Conservation (phyloP, 1,140 invertebrate species). For the Leguminivora glycinivorella region DNA sequence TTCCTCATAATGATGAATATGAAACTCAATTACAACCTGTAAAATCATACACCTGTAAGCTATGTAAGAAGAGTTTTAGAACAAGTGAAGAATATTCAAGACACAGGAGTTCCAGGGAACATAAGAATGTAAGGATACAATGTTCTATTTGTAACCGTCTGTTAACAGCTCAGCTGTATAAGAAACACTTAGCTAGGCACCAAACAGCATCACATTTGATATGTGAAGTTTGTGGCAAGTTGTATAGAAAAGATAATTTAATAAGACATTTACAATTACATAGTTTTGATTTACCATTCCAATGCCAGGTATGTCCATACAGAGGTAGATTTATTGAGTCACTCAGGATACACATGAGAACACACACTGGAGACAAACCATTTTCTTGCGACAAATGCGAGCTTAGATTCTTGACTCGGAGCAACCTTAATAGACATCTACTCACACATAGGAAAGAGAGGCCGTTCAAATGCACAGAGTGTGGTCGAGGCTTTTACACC, state of each 20-base stretch:
- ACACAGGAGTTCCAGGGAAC: constrained; percentile 40
- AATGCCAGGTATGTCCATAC: constrained; percentile 51
- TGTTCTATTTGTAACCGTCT: constrained; percentile 45
- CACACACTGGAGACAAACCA: constrained; percentile 69
- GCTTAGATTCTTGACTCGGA: constrained; percentile 65
- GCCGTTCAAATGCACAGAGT: constrained; percentile 48
- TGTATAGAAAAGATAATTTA: constrained; percentile 48
- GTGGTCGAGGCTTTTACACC: constrained; percentile 46
- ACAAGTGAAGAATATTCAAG: constrained; percentile 31
- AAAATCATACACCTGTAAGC: constrained; percentile 37
- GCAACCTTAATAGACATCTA: constrained; percentile 70
- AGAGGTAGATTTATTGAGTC: constrained; percentile 49
- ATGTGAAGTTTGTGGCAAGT: constrained; percentile 54
- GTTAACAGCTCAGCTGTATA: constrained; percentile 41
- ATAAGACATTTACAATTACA: constrained; percentile 46
- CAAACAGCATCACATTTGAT: constrained; percentile 43
- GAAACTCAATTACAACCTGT: constrained; percentile 5
- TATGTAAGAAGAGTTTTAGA: constrained; percentile 36
- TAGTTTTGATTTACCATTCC: constrained; percentile 45
- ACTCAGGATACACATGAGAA: constrained; percentile 68
- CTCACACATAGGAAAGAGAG: constrained; percentile 51
- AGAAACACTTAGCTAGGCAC: constrained; percentile 46
- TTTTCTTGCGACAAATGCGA: constrained; percentile 70
- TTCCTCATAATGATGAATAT: not conserved
- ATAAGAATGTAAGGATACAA: constrained; percentile 45